Evolutionary conservation across 2,888 invertebrate species (phyloP).

Genomic region (Drosophila austrosaltans): DNA sequence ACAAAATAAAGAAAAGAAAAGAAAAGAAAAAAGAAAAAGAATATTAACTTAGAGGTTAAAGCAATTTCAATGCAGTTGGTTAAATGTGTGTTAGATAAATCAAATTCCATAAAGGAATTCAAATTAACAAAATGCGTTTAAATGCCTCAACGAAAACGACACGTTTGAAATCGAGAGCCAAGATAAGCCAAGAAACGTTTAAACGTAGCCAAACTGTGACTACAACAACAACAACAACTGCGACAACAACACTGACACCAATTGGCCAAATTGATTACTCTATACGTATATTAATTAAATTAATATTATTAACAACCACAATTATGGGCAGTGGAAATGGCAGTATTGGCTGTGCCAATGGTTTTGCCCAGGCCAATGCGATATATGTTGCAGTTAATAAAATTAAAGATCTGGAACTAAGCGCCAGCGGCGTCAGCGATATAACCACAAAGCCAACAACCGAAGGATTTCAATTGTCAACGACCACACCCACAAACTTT

Average conservation of each 20-base stretch:
- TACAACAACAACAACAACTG: conserved; percentile 3
- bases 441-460: conserved; percentile 14
- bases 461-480: conserved; percentile 21
- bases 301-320: conserved; percentile 60
- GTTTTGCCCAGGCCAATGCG: conserved; percentile 40
- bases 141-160: conserved; percentile 63
- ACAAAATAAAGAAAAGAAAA: background rate
- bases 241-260: conserved; percentile 6
- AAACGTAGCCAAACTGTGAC: background rate
- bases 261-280: conserved; percentile 52
- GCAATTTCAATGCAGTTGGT: conserved; percentile 68
- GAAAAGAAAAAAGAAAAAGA: background rate
- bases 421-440: conserved; percentile 16
- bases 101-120: conserved; percentile 67
- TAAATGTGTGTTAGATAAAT: conserved; percentile 72
- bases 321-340: conserved; percentile 49
- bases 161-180: conserved; percentile 28
- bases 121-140: conserved; percentile 73
- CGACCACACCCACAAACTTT: conserved; percentile 13
- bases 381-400: conserved; percentile 38
- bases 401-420: conserved; percentile 21
- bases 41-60: conserved; percentile 21
- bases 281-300: conserved; percentile 55
- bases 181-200: conserved; percentile 8
- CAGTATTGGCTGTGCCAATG: conserved; percentile 27